These are phyloP conservation scores for Meriones psammophilus DNA, from an alignment of 2,797 vertebrate species.

Conservation along the genomic window DNA sequence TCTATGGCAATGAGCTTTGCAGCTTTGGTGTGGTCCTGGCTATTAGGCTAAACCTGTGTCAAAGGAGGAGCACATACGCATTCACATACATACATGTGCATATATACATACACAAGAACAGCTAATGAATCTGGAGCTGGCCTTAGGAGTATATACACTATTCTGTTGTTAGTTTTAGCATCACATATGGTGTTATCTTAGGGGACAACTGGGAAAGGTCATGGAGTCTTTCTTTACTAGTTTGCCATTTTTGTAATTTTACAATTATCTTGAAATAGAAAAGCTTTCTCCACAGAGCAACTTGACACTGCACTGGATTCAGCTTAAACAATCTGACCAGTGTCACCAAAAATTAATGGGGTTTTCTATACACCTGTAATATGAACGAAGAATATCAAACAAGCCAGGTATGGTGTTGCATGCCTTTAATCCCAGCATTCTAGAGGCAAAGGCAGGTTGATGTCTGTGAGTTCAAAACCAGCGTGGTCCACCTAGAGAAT, in stretches of 20 bases:
- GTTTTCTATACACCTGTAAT: not conserved
- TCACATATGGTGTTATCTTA: not conserved
- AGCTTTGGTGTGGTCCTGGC: not conserved
- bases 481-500: not conserved
- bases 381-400: not conserved
- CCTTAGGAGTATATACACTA: no score
- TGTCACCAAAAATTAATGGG: accelerated
- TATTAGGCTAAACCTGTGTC: not conserved
- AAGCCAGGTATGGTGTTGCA: not conserved
- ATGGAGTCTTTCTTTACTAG: not conserved
- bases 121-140: not conserved
- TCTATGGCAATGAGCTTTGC: not conserved
- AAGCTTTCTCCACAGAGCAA: not conserved
- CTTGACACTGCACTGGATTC: no score
- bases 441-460: not conserved
- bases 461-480: not conserved
- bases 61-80: not conserved
- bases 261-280: not conserved
- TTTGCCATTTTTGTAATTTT: not conserved
- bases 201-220: not conserved
- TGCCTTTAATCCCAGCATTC: not conserved
- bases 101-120: no score
- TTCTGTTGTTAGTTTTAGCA: not conserved
- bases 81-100: not conserved
- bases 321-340: no score